These are phyloP conservation scores for Crossocerus cetratus DNA, from an alignment of 2,888 invertebrate genomes.

Conservation along the genomic window DNA sequence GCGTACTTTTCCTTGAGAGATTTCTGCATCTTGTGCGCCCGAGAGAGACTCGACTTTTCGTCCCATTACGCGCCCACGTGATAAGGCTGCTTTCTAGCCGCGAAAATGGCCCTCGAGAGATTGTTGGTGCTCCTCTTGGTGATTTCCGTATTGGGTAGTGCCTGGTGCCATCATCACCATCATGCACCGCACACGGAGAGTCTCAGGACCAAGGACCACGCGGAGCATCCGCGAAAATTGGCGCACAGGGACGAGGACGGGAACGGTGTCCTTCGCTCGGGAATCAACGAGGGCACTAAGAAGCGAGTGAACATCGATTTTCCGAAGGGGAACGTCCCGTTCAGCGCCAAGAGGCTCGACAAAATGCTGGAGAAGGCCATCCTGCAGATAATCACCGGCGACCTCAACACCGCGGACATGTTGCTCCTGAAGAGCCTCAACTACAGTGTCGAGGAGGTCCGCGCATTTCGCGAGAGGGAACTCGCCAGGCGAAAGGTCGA, in stretches of 20 bases:
- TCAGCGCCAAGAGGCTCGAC: constrained; percentile 66
- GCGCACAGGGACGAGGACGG: constrained; percentile 31
- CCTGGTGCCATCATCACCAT: constrained; percentile 47
- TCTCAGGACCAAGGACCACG: constrained; percentile 33
- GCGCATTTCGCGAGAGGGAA: constrained; percentile 69
- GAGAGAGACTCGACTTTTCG: too few relatives aligned
- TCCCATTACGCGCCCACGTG: too few relatives aligned
- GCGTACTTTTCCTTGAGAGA: constrained; percentile 5
- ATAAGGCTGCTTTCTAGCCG: too few relatives aligned
- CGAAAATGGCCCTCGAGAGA: constrained; percentile 47
- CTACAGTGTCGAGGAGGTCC: constrained; percentile 70
- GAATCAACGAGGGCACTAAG: constrained; percentile 24
- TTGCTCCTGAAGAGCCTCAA: constrained; percentile 70
- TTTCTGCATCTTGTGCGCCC: too few relatives aligned
- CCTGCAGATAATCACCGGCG: constrained; percentile 71
- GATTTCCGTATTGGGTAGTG: constrained; percentile 27
- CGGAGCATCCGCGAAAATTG: constrained; percentile 34
- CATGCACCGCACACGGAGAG: constrained; percentile 32
- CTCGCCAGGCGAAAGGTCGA: constrained; percentile 59
- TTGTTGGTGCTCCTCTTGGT: constrained; percentile 44
- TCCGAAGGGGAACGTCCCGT: constrained; percentile 49
- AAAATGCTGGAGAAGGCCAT: constrained; percentile 74
- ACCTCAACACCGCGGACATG: constrained; percentile 69
- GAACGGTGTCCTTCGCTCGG: constrained; percentile 18
- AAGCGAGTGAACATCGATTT: constrained; percentile 25